Base-by-base conservation (phyloP, 1,140 invertebrate species). In the Piezodorus guildinii region DNA sequence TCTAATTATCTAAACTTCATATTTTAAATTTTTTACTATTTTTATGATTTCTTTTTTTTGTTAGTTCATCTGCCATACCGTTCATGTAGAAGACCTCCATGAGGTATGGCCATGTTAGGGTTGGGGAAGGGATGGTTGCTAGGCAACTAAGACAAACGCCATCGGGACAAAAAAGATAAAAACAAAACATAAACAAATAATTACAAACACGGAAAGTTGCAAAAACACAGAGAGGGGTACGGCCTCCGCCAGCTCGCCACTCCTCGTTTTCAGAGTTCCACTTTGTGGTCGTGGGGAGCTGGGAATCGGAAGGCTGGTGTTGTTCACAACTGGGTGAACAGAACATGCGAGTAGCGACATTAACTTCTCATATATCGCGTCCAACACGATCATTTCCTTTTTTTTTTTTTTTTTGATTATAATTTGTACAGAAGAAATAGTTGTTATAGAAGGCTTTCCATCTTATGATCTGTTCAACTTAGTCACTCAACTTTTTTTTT, bases 241-340 rank as follows among this genome's bases (percentile, higher is more conserved):
- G 30, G 30, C 15, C 16, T 25, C 30, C n/a, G 25, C 12, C 30
- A 60, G 54, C 54, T 34, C 54, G 27, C 21, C 16, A 27, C 30
- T n/a, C 27, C 30, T 58, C 54, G 17, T 27, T 58, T 23, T 58
- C 25, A n/a, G 25, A 17, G 17, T 25, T 27, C 15, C n/a, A n/a
- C 54, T 27, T 17, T 34, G 25, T 21, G 30, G n/a, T 2, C 1
- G 23, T 27, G 25, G 54, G 25, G 30, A 34, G 58, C 39, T 60
- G 27, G 6, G 19, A 21, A 44, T 62, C 39, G 44, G 23, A 30
- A 64, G 10, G 17, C 19, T 21, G 56, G 15, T 30, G 6, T 17
- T 27, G 64, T 65, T 65, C 59, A 65, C 63, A 64, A 64, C 63
- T 64, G 63, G 63, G 60, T 25, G 46, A 49, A 62, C 27, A 58